Evolutionary conservation across 2,113 vertebrate species (phyloP), one percentile per base, ranked within the genome.

Genomic region (Plotosus lineatus): DNA sequence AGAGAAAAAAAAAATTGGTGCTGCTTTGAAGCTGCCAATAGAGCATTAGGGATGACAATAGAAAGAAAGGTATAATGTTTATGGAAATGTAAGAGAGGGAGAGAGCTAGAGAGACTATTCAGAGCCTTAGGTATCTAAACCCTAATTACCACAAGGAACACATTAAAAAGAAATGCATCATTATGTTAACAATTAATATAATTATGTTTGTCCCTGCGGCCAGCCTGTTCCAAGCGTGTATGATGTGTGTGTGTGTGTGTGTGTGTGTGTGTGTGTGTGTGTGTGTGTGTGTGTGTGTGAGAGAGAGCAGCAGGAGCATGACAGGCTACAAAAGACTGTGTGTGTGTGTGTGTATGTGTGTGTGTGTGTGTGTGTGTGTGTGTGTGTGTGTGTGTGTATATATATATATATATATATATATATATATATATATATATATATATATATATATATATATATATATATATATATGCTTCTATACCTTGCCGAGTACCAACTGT

Each of bases 141-240:
- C 53, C 78, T 91, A 90, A 92, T 91, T 89, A 90, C 91, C 89
- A 92, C 88, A 84, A 91, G 90, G 90, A 89, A 90, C 87, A 78
- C 88, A 91, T 93, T 92, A 93, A 92, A 92, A 90, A 91, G 91
- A 90, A 93, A 92, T 90, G 90, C 82, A 84, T 89, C 85, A 89
- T 91, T 91, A 91, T 92, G 92, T 90, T 93, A 92, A 92, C 92
- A 92, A 93, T 92, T 92, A 93, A 91, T 91, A 90, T 89, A 88
- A 90, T 92, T 90, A 91, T 89, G 86, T 89, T 53, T 84, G 83
- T 84, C 87, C 91, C 88, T 84, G 80, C n/a, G 83, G 89, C 85
- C 79, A 81, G 79, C 69, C 31, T 51, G 75, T 48, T 74, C 68
- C 51, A 38, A 26, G 63, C 74, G 82, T 81, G 77, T 77, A 81